Percentiles rank a stretch among this genome's conserved stretches.
Conservation (phyloP, 2,113 vertebrate species). For the Isurus oxyrinchus region DNA sequence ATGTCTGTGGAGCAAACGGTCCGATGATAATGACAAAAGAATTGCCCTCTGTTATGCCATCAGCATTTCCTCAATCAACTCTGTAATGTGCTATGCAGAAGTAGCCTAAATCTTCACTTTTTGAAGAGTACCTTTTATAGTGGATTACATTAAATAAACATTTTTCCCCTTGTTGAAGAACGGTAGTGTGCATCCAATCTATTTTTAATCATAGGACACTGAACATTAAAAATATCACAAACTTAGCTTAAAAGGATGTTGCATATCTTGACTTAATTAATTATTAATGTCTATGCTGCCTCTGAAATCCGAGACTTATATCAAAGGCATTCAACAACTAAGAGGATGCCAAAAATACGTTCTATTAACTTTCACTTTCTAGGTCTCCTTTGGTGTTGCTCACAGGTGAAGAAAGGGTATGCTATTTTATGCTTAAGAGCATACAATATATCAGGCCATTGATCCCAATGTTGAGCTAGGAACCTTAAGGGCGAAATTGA, state of each 20-base stretch:
- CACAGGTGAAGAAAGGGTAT: background rate
- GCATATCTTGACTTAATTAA: background rate
- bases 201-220: background rate
- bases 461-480: background rate
- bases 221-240: constrained; percentile 2
- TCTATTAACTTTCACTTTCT: background rate
- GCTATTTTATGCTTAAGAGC: background rate
- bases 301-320: background rate
- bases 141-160: constrained; percentile 8
- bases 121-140: background rate
- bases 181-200: background rate
- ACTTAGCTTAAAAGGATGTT: background rate
- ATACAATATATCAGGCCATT: background rate
- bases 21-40: background rate
- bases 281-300: constrained; percentile 12
- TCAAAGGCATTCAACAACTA: constrained; percentile 1
- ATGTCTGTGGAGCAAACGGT: background rate
- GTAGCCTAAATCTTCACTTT: constrained; percentile 8
- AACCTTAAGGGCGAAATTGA: background rate
- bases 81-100: background rate
- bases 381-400: background rate
- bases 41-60: background rate
- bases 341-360: constrained; percentile 18
- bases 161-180: background rate
- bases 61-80: constrained; percentile 4